Evolutionary conservation across 2,888 invertebrate species (phyloP).

Genomic region (Notocelia uddmanniana): DNA sequence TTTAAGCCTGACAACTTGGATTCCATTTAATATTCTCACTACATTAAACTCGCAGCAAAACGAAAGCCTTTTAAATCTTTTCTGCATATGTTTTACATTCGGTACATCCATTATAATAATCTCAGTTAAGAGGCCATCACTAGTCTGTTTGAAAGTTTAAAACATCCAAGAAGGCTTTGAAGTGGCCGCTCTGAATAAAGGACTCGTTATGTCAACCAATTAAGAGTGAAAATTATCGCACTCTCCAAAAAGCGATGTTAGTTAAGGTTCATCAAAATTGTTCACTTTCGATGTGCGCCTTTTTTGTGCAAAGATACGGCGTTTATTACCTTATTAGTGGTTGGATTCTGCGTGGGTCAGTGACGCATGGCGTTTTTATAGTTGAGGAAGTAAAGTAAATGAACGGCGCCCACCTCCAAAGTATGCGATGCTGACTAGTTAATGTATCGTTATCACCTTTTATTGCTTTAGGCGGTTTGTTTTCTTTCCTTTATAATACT

Average conservation of each 20-base stretch:
- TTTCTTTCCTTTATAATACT: neutral
- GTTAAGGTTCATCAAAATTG: conserved; percentile 75
- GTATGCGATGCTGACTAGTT: conserved; percentile 19
- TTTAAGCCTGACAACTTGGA: neutral
- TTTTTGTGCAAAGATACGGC: conserved; percentile 67
- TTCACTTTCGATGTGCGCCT: conserved; percentile 70
- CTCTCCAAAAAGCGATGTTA: conserved; percentile 64
- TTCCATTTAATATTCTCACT: conserved; percentile 23
- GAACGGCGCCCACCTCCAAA: conserved; percentile 40
- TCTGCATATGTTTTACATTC: conserved; percentile 60
- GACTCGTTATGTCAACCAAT: conserved; percentile 76
- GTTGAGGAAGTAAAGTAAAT: conserved; percentile 38
- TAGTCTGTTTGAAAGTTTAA: conserved; percentile 70
- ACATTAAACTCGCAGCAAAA: conserved; percentile 52
- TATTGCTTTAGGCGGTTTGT: neutral
- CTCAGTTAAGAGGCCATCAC: conserved; percentile 68
- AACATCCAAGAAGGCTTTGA: conserved; percentile 63
- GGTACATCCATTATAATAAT: conserved; percentile 76
- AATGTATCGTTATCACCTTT: conserved; percentile 24
- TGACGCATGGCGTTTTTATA: conserved; percentile 43
- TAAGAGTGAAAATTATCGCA: conserved; percentile 78
- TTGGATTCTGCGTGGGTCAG: conserved; percentile 39
- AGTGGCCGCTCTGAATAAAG: conserved; percentile 75
- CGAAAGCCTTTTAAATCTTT: conserved; percentile 68
- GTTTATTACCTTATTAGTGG: conserved; percentile 57